These are phyloP conservation scores for Rhagophthalmus giganteus DNA, from an alignment of 2,888 invertebrate species.

Conservation along the genomic window DNA sequence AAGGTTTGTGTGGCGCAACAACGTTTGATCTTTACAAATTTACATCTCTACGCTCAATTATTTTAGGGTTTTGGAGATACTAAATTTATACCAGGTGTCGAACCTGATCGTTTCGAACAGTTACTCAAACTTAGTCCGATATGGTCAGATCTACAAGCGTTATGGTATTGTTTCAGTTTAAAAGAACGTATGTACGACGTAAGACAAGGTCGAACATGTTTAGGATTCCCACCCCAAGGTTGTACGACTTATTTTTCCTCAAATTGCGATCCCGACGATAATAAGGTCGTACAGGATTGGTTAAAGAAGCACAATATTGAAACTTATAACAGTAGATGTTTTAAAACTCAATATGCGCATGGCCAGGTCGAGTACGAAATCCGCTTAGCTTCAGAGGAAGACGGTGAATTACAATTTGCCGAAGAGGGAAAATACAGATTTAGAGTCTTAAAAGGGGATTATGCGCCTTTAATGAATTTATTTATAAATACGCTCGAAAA, in stretches of 20 bases:
- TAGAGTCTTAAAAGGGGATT: slow-evolving; percentile 78
- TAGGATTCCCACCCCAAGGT: slow-evolving; percentile 63
- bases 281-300: slow-evolving; percentile 73
- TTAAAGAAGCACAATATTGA: too few species aligned
- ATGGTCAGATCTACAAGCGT: slow-evolving; percentile 62
- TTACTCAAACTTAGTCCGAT: slow-evolving; percentile 73
- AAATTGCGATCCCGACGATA: slow-evolving; percentile 82
- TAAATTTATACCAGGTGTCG: slow-evolving; percentile 87
- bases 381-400: slow-evolving; percentile 72
- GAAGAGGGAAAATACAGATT: slow-evolving; percentile 49
- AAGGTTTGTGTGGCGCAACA: too few species aligned
- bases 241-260: slow-evolving; percentile 91
- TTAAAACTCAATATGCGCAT: slow-evolving; percentile 65
- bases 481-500: too few species aligned
- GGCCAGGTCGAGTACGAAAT: slow-evolving; percentile 65
- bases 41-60: too few species aligned
- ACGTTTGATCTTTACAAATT: too few species aligned
- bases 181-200: slow-evolving; percentile 47
- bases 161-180: slow-evolving; percentile 52
- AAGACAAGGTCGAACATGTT: slow-evolving; percentile 45
- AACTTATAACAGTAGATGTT: slow-evolving; percentile 82
- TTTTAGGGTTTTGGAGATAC: too few species aligned
- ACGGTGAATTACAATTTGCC: slow-evolving; percentile 42
- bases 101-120: slow-evolving; percentile 69
- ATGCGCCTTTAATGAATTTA: slow-evolving; percentile 70